Conservation (phyloP, 2,888 invertebrate genomes). For the Branchipolynoe longqiensis region DNA sequence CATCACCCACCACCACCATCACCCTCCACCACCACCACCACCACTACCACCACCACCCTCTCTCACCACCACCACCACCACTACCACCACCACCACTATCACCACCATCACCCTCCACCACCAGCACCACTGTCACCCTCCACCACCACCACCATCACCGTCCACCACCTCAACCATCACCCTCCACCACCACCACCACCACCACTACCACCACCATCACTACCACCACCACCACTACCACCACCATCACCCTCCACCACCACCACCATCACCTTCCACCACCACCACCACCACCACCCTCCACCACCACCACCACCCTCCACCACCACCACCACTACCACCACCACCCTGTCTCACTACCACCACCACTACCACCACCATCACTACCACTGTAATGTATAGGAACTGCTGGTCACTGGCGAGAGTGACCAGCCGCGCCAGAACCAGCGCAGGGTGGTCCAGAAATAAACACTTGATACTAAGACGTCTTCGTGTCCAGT, state of each 20-base stretch:
- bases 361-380: background rate
- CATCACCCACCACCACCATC: too few relatives aligned
- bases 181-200: background rate
- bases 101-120: background rate
- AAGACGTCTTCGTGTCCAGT: too few relatives aligned
- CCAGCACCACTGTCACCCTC: background rate
- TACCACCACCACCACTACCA: slow-evolving; percentile 9
- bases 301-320: background rate
- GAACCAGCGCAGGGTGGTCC: too few relatives aligned
- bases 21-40: background rate
- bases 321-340: background rate
- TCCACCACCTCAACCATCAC: too few relatives aligned
- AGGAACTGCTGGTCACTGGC: too few relatives aligned
- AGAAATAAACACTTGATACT: too few relatives aligned
- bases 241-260: background rate
- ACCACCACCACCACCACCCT: background rate
- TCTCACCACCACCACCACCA: background rate
- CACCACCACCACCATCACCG: background rate
- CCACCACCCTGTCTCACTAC: background rate
- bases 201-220: background rate
- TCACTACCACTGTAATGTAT: too few relatives aligned
- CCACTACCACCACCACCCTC: background rate
- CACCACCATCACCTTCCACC: background rate
- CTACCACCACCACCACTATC: too few relatives aligned
- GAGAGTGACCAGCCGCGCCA: too few relatives aligned